These are phyloP conservation scores for Epizoanthus rinbou DNA, from an alignment of 92 coral and sea anemone species.

Conservation along the genomic window DNA sequence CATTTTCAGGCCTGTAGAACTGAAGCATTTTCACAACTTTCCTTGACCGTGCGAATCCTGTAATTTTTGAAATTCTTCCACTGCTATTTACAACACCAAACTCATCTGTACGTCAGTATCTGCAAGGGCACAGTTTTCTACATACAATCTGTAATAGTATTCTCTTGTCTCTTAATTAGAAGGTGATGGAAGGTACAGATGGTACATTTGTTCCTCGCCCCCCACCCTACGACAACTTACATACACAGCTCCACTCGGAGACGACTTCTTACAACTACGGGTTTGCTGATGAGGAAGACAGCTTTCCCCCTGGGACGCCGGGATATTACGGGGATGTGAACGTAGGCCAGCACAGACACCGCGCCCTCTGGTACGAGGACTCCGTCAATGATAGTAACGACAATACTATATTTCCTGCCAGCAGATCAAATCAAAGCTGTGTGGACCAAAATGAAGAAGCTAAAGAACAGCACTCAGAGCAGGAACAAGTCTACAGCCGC, in stretches of 20 bases:
- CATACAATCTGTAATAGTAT: background rate
- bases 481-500: background rate
- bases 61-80: too few species aligned
- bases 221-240: background rate
- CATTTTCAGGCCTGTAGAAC: too few species aligned
- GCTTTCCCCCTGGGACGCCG: conserved; percentile 2
- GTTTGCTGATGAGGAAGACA: conserved; percentile 7
- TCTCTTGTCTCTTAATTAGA: background rate
- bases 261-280: conserved; percentile 35
- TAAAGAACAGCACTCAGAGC: background rate
- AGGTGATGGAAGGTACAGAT: background rate
- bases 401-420: conserved; percentile 23
- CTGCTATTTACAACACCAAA: too few species aligned
- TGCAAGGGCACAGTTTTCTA: too few species aligned
- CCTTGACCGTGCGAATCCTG: too few species aligned
- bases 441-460: background rate
- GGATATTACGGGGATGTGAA: conserved; percentile 13
- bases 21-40: too few species aligned
- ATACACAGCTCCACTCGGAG: background rate
- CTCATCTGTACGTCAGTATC: too few species aligned
- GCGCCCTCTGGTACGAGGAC: conserved; percentile 18
- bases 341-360: conserved; percentile 23
- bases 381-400: conserved; percentile 16
- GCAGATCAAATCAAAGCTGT: conserved; percentile 33
- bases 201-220: background rate